A percentile compares a stretch with the other conserved stretches of the same genome.
These are phyloP conservation scores for Nothobranchius furzeri DNA, from an alignment of 2,113 vertebrate species.

Conservation along the genomic window DNA sequence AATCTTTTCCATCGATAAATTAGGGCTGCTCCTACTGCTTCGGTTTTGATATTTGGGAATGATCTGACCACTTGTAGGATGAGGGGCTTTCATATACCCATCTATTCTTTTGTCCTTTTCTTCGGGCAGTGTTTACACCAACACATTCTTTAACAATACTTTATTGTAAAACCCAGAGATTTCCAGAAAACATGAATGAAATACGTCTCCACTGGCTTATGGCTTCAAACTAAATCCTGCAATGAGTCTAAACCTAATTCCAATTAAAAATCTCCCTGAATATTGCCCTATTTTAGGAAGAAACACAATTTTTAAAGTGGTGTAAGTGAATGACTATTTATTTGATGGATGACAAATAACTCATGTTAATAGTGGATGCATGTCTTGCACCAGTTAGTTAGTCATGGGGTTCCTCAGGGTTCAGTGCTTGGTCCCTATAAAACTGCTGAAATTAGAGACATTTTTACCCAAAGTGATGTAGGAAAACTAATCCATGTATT, in stretches of 20 bases:
- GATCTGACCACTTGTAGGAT: constrained; percentile 13
- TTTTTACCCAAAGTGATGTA: no score
- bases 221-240: constrained; percentile 50
- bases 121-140: constrained; percentile 35
- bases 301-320: neutral
- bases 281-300: neutral
- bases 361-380: no score
- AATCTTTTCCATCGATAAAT: constrained; percentile 38
- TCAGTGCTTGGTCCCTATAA: no score
- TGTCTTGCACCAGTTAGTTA: no score
- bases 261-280: constrained; percentile 36
- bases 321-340: no score
- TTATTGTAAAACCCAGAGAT: constrained; percentile 21
- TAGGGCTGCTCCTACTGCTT: constrained; percentile 16
- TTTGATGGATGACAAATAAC: no score
- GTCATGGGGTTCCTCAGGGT: no score
- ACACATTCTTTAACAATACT: constrained; percentile 21
- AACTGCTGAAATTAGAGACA: no score
- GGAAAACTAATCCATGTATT: no score
- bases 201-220: constrained; percentile 23
- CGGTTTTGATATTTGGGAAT: constrained; percentile 25
- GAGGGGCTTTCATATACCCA: constrained; percentile 2
- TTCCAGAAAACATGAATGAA: constrained; percentile 34
- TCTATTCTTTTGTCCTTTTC: constrained; percentile 11
- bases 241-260: constrained; percentile 56